Evolutionary conservation across 2,113 vertebrate genomes (phyloP).

Genomic region (Sus scrofa): T2T-Sscrofa CM000816.6:10202501-10203000

Average conservation of each 20-base stretch:
- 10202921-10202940: not conserved
- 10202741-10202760: not conserved
- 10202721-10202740: not conserved
- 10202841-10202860: not conserved
- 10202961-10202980: slow-evolving; percentile 32
- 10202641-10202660: not conserved
- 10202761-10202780: not conserved
- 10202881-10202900: not conserved
- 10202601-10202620: not conserved
- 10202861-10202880: slow-evolving; percentile 22
- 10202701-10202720: not conserved
- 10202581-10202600: slow-evolving; percentile 43
- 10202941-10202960: slow-evolving; percentile 57
- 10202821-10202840: slow-evolving; percentile 62
- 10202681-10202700: not conserved
- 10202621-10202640: not conserved
- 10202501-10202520: not conserved
- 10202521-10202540: not conserved
- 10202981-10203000: slow-evolving; percentile 82
- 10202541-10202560: not conserved
- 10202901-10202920: not conserved
- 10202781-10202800: not conserved
- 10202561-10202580: slow-evolving; percentile 63
- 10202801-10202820: not conserved
- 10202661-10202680: slow-evolving; percentile 10